Percentiles rank a stretch among this genome's conserved stretches.
Conservation (phyloP, 2,797 vertebrate genomes). For the Saxicola maurus region DNA sequence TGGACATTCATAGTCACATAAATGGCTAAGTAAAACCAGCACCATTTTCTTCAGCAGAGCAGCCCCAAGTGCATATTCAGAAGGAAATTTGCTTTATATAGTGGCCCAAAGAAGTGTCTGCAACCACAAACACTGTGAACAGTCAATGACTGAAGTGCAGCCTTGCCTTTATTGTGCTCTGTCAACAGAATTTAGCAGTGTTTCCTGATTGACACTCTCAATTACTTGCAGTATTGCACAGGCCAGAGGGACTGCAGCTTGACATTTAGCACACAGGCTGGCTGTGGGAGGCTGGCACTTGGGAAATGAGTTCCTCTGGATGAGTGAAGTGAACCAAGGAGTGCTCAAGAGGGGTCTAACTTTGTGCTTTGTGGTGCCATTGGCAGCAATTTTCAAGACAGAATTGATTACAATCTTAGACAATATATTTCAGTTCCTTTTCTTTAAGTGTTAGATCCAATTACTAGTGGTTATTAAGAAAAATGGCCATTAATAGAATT, state of each 20-base stretch:
- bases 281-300: background rate
- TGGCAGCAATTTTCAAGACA: background rate
- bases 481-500: background rate
- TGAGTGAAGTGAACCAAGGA: background rate
- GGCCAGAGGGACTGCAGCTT: background rate
- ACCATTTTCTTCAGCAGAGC: background rate
- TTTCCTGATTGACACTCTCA: background rate
- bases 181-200: background rate
- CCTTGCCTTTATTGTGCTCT: background rate
- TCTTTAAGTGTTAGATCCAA: background rate
- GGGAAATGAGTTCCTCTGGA: fast-evolving
- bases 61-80: background rate
- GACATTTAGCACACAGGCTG: background rate
- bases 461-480: background rate
- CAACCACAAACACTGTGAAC: background rate
- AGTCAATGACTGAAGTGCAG: background rate
- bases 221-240: background rate
- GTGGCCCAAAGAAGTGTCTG: background rate
- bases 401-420: background rate
- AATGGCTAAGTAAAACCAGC: background rate
- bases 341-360: background rate
- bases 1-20: background rate
- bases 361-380: background rate
- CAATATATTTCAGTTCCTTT: fast-evolving
- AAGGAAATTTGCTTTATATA: background rate